Evolutionary conservation across 2,797 vertebrate species (phyloP).

Genomic region (Anguilla pacifica): DNA sequence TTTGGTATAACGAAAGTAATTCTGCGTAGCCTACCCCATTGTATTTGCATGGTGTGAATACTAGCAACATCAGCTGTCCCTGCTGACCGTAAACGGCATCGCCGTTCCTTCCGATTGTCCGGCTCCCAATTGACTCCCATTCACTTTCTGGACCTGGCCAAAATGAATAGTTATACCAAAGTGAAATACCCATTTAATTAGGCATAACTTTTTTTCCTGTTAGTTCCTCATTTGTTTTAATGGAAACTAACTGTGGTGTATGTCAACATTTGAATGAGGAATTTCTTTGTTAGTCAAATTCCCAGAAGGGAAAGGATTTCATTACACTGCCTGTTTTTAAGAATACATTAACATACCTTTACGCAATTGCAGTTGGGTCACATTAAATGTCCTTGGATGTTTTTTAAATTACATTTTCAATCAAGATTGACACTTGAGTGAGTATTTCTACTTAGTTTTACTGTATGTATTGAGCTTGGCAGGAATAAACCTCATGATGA

Average conservation of each 20-base stretch:
- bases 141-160: no score
- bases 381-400: background rate
- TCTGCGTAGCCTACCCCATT: no score
- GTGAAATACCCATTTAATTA: background rate
- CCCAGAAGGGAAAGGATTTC: background rate
- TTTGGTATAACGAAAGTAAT: no score
- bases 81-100: no score
- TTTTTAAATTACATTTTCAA: background rate
- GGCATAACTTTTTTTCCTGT: background rate
- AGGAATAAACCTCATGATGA: slow-evolving; percentile 38
- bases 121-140: no score
- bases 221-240: background rate
- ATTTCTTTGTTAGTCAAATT: slow-evolving; percentile 7
- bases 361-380: background rate
- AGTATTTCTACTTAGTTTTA: background rate
- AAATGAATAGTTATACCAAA: no score
- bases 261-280: background rate
- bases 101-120: no score
- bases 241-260: background rate
- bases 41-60: no score
- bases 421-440: background rate
- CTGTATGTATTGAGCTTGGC: slow-evolving; percentile 19
- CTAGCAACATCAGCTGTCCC: no score
- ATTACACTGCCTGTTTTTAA: background rate
- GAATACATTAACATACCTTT: background rate